Conservation (phyloP, 2,113 vertebrate genomes). For the Platanista minor region DNA sequence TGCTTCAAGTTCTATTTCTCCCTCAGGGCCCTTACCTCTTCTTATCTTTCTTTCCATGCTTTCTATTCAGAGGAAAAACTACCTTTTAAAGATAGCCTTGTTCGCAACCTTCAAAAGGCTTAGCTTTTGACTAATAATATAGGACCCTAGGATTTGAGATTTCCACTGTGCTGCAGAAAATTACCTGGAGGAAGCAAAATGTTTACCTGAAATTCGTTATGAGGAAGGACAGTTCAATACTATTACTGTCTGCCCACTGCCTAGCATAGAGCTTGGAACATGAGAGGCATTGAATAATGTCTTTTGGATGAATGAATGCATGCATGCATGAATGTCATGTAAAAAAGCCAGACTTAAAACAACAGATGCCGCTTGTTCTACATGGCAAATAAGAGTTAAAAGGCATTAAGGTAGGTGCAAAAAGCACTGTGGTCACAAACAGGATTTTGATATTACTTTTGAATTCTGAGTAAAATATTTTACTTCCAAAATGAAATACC, state of each 20-base stretch:
- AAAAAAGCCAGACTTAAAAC: not conserved
- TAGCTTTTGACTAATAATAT: not conserved
- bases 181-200: not conserved
- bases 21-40: not conserved
- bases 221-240: not conserved
- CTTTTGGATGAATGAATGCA: not conserved
- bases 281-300: not conserved
- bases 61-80: not conserved
- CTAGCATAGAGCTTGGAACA: not conserved
- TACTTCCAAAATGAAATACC: slow-evolving; percentile 64
- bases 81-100: not conserved
- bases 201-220: not conserved
- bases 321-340: not conserved
- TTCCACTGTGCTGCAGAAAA: not conserved
- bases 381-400: not conserved
- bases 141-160: not conserved
- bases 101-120: not conserved
- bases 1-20: not conserved
- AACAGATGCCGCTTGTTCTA: not conserved
- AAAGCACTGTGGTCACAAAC: slow-evolving; percentile 43
- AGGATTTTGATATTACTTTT: slow-evolving; percentile 30
- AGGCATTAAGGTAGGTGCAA: not conserved
- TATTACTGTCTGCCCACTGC: not conserved
- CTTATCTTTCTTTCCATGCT: not conserved
- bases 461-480: slow-evolving; percentile 57